A percentile compares a stretch with the other conserved stretches of the same genome.
These are phyloP conservation scores for Hyla sarda DNA, from an alignment of 2,113 vertebrate species.

Conservation along the genomic window DNA sequence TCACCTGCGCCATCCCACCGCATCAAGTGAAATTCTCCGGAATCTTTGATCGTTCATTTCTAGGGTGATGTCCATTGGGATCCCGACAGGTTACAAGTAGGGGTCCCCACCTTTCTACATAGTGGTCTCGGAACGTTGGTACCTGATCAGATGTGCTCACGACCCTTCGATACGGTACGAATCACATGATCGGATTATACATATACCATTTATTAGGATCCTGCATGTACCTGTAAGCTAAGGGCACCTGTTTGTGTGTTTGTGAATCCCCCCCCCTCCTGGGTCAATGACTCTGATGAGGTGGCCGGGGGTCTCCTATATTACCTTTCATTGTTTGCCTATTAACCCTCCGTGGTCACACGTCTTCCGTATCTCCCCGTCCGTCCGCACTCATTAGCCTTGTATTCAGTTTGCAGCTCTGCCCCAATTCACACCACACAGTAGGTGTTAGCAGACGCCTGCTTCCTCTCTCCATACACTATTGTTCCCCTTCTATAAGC, in stretches of 20 bases:
- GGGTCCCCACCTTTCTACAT: too few relatives aligned
- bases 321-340: neutral
- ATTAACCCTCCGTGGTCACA: neutral
- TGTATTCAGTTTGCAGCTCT: neutral
- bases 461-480: neutral
- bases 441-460: slow-evolving; percentile 11
- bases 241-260: neutral
- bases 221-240: neutral
- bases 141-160: too few relatives aligned
- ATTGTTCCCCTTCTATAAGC: neutral
- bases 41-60: too few relatives aligned
- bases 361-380: neutral
- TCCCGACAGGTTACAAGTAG: too few relatives aligned
- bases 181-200: neutral
- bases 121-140: too few relatives aligned
- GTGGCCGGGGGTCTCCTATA: neutral
- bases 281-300: too few relatives aligned
- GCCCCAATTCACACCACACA: neutral
- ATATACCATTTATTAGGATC: neutral
- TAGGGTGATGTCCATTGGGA: too few relatives aligned
- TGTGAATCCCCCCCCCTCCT: slow-evolving; percentile 1
- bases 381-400: neutral
- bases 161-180: too few relatives aligned
- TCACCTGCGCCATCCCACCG: too few relatives aligned
- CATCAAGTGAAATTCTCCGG: too few relatives aligned